Evolutionary conservation across 2,888 invertebrate species (phyloP), one percentile per base, ranked within the genome.

Genomic region (Leucozona laternaria): DNA sequence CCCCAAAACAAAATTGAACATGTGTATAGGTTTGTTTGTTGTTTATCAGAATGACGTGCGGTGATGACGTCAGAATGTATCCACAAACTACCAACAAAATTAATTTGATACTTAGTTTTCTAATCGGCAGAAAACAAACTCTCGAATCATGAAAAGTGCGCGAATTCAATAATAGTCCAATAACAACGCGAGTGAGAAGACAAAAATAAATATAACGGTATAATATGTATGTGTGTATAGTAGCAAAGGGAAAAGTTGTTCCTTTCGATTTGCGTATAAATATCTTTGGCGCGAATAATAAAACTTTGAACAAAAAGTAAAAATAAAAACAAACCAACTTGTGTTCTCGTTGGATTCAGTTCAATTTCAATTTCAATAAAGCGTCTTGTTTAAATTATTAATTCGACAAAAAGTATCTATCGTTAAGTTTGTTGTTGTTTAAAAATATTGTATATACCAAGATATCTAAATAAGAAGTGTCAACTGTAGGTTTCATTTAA

Each of bases 21-120:
- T 60, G 60, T 72, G 80, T 77, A 28, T 66, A n/a, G n/a, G n/a
- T n/a, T n/a, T n/a, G 73, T 45, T 76, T 66, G 28, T 57, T 77
- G 68, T 73, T 62, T 78, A 70, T 70, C 62, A 58, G 50, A 70
- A 64, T 85, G 77, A 85, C 48, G 77, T 73, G 55, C 53, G 71
- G 28, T 80, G 80, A 80, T 77, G 43, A 45, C 45, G 81, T 86
- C 77, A 78, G 58, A 17, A 37, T 75, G 45, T 78, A 31, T 72
- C 66, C 25, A 40, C 5, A 58, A 50, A 72, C 34, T 60, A 28
- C 34, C 78, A 58, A 71, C 17, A 22, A 55, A 72, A 31, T 68
- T 55, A 58, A 62, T 43, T 71, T 25, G 10, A 45, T 31, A 20
- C 48, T 53, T 20, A 68, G 50, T 57, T 22, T 68, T 79, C 55